Percentiles rank a stretch among this genome's conserved stretches.
Evolutionary conservation across 2,888 invertebrate species (phyloP).

Genomic region (Argyresthia goedartella): DNA sequence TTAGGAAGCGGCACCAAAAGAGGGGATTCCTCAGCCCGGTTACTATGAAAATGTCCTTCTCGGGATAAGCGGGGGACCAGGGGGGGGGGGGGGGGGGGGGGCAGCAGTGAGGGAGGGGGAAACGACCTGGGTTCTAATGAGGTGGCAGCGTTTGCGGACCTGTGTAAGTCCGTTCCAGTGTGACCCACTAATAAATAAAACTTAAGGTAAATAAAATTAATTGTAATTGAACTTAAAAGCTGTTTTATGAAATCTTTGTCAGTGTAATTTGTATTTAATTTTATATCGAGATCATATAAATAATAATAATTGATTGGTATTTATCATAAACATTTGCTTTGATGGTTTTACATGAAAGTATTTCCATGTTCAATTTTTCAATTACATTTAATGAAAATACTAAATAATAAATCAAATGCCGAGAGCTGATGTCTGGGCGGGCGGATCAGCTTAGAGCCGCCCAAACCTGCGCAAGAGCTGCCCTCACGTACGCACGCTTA

Average conservation of each 20-base stretch:
- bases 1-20: too few species aligned
- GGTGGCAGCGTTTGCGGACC: slow-evolving; percentile 23
- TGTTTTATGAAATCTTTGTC: too few species aligned
- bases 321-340: too few species aligned
- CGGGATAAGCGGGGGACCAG: slow-evolving; percentile 44
- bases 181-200: not conserved
- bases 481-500: slow-evolving; percentile 40
- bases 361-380: too few species aligned
- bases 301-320: too few species aligned
- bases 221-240: not conserved
- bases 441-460: not conserved
- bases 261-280: too few species aligned
- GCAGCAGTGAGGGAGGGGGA: slow-evolving; percentile 12
- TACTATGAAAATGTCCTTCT: slow-evolving; percentile 45
- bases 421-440: too few species aligned
- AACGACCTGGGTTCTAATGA: slow-evolving; percentile 38
- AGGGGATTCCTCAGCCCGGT: slow-evolving; percentile 36
- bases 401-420: too few species aligned
- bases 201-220: not conserved
- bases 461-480: slow-evolving; percentile 37
- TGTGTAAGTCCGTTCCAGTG: not conserved
- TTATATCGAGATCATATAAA: too few species aligned
- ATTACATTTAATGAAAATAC: too few species aligned
- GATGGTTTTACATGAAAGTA: too few species aligned
- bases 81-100: slow-evolving; percentile 24